Evolutionary conservation across 2,888 invertebrate species (phyloP).

Genomic region (Hecatera dysodea): DNA sequence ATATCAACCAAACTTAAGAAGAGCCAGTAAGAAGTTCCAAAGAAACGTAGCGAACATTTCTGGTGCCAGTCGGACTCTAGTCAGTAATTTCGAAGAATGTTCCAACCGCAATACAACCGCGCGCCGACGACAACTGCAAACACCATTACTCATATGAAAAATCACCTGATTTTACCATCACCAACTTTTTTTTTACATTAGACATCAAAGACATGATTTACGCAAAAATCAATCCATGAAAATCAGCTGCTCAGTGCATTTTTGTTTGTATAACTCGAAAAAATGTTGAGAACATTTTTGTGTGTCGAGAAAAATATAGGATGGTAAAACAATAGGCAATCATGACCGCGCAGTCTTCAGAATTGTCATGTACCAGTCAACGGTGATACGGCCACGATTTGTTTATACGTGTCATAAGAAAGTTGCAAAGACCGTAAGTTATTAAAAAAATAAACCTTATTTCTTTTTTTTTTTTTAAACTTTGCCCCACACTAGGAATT

Average conservation of each 20-base stretch:
- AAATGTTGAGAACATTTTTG: too few relatives aligned
- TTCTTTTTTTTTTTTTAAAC: too few relatives aligned
- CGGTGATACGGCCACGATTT: not conserved
- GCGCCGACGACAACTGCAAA: not conserved
- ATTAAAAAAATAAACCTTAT: too few relatives aligned
- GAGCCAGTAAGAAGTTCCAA: slow-evolving; percentile 48
- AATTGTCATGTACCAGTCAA: not conserved
- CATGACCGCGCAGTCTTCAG: not conserved
- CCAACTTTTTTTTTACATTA: not conserved
- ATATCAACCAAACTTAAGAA: not conserved
- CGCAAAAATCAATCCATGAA: not conserved
- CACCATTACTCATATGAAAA: not conserved
- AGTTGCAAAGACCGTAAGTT: too few relatives aligned
- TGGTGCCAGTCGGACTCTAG: slow-evolving; percentile 61
- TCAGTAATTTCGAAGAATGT: slow-evolving; percentile 54
- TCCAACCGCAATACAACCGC: not conserved
- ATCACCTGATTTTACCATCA: not conserved
- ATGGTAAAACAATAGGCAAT: too few relatives aligned
- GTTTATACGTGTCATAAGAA: not conserved
- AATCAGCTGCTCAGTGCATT: not conserved
- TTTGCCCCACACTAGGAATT: too few relatives aligned
- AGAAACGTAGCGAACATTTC: slow-evolving; percentile 41
- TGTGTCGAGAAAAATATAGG: too few relatives aligned
- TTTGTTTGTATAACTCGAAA: not conserved
- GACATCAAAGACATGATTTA: not conserved